These are phyloP conservation scores for Polyploca ridens DNA, from an alignment of 2,888 invertebrate species.

Conservation along the genomic window DNA sequence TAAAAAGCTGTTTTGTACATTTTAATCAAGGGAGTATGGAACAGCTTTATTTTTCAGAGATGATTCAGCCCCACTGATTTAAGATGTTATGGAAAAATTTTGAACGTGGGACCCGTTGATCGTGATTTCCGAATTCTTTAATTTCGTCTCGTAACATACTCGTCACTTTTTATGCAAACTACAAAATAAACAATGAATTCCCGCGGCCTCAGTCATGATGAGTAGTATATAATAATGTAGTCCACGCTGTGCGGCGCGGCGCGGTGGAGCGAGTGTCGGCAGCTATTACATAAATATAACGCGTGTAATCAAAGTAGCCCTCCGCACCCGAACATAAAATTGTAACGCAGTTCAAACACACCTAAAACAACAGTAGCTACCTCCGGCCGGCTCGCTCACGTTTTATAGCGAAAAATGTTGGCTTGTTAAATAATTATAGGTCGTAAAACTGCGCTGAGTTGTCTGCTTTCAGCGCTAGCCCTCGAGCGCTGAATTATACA, in stretches of 20 bases:
- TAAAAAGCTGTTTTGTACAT: no score
- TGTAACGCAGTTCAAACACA: slow-evolving; percentile 5
- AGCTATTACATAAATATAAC: not conserved
- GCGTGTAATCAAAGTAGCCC: slow-evolving; percentile 1
- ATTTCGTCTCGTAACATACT: slow-evolving; percentile 27
- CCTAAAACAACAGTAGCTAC: slow-evolving; percentile 7
- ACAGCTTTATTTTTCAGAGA: no score
- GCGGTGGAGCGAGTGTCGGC: no score
- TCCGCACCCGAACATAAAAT: not conserved
- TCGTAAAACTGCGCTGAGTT: not conserved
- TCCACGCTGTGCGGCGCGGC: not conserved
- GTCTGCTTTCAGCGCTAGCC: not conserved
- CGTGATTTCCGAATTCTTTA: not conserved
- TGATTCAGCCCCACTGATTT: no score
- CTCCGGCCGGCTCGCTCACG: not conserved
- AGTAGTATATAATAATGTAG: not conserved
- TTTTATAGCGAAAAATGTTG: slow-evolving; percentile 6
- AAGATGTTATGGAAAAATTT: no score
- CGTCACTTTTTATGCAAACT: slow-evolving; percentile 11
- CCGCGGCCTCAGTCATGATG: not conserved
- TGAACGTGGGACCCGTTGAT: no score
- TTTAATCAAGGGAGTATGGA: no score
- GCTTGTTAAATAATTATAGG: slow-evolving; percentile 1
- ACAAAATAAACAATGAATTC: not conserved
- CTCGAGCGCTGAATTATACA: slow-evolving; percentile 2